Conservation (phyloP, 2,113 vertebrate species). For the Ivindomyrus marchei region DNA sequence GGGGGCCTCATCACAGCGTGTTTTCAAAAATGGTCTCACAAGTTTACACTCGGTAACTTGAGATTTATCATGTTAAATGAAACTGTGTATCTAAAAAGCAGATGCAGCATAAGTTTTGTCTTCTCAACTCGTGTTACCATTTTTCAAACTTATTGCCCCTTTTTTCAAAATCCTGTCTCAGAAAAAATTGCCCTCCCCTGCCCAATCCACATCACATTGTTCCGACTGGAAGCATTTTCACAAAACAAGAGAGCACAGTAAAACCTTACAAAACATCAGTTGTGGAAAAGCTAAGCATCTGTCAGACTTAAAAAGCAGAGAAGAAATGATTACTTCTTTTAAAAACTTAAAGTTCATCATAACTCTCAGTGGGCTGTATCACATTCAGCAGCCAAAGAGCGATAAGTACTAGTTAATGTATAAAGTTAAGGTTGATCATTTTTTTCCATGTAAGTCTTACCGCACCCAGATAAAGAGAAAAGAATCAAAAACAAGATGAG, state of each 20-base stretch:
- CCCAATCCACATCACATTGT: neutral
- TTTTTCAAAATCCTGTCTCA: neutral
- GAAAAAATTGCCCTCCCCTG: neutral
- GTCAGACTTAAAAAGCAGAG: neutral
- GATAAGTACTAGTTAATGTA: neutral
- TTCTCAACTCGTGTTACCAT: neutral
- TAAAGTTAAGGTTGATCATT: neutral
- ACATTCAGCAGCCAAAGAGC: neutral
- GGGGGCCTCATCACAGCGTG: neutral
- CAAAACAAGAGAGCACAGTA: neutral
- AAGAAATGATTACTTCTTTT: neutral
- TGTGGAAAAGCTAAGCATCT: neutral
- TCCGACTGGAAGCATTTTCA: neutral
- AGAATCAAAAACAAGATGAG: neutral
- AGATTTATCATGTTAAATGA: neutral
- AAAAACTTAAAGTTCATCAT: neutral
- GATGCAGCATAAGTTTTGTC: neutral
- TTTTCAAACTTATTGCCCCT: neutral
- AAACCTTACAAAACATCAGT: neutral
- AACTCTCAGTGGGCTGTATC: neutral
- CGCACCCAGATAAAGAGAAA: neutral
- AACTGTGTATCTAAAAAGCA: neutral
- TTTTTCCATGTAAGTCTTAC: neutral
- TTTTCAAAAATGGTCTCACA: neutral
- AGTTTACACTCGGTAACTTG: neutral